Conservation (phyloP, 2,888 invertebrate genomes). For the Polymixis lichenea region DNA sequence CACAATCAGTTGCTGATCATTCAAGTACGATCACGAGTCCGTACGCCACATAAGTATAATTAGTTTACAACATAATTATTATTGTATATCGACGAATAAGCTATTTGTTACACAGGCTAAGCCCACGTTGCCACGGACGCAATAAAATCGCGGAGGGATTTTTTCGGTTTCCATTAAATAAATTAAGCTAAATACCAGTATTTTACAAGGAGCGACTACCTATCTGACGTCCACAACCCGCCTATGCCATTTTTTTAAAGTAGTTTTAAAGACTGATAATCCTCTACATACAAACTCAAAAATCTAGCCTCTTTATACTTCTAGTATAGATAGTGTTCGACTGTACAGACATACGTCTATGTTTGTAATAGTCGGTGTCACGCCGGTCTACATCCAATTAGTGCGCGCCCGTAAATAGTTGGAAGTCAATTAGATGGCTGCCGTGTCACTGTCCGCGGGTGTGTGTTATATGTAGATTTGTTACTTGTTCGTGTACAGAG, state of each 20-base stretch:
- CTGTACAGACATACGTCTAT: slow-evolving; percentile 1
- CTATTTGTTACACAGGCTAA: not conserved
- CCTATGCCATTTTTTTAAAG: too few species aligned
- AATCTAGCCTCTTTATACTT: not conserved
- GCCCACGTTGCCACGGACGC: too few species aligned
- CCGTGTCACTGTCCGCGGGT: slow-evolving; percentile 43
- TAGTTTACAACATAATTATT: not conserved
- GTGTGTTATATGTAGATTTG: slow-evolving; percentile 17
- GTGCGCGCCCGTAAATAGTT: slow-evolving; percentile 53
- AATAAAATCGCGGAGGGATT: too few species aligned
- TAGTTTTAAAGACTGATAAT: too few species aligned
- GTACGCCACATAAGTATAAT: slow-evolving; percentile 6
- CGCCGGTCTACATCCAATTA: slow-evolving; percentile 63
- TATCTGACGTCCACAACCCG: too few species aligned
- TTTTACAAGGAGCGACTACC: too few species aligned
- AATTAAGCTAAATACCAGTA: too few species aligned
- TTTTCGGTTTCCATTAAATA: too few species aligned
- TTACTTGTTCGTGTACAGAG: slow-evolving; percentile 2
- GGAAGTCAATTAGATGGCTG: slow-evolving; percentile 57
- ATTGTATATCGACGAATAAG: not conserved
- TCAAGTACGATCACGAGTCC: slow-evolving; percentile 25
- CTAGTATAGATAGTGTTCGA: not conserved
- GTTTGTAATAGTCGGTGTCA: slow-evolving; percentile 36
- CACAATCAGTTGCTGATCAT: slow-evolving; percentile 25
- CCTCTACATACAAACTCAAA: not conserved